Evolutionary conservation across 2,797 vertebrate species (phyloP).

Genomic region (Periparus ater): DNA sequence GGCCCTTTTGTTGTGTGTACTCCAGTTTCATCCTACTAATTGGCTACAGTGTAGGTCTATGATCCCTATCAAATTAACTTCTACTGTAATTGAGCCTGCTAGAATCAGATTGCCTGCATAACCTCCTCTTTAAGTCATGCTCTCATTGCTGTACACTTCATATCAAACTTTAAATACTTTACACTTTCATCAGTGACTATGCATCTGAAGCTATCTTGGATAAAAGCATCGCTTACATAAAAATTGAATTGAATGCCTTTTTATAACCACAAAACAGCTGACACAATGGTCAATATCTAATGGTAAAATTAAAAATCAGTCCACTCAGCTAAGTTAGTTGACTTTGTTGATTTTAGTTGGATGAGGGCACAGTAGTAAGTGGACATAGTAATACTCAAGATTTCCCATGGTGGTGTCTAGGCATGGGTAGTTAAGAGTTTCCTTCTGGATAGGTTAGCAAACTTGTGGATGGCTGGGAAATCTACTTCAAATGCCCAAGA

Average conservation of each 20-base stretch:
- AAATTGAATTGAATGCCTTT: background rate
- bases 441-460: background rate
- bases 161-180: background rate
- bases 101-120: background rate
- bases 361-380: background rate
- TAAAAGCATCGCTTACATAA: background rate
- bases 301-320: background rate
- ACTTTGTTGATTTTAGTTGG: background rate
- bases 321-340: background rate
- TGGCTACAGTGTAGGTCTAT: conserved; percentile 39
- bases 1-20: conserved; percentile 44
- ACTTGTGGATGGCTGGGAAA: background rate
- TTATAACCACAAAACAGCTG: background rate
- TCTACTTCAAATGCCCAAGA: background rate
- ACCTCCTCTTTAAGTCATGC: background rate
- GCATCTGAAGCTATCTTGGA: background rate
- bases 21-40: conserved; percentile 52
- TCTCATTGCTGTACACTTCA: background rate
- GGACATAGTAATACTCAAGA: background rate
- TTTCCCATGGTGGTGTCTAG: background rate
- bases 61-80: conserved; percentile 66
- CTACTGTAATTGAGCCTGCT: conserved; percentile 34
- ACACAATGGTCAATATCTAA: background rate
- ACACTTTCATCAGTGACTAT: background rate
- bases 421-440: background rate